Evolutionary conservation across 2,113 vertebrate genomes (phyloP).

Genomic region (Falco punctatus): DNA sequence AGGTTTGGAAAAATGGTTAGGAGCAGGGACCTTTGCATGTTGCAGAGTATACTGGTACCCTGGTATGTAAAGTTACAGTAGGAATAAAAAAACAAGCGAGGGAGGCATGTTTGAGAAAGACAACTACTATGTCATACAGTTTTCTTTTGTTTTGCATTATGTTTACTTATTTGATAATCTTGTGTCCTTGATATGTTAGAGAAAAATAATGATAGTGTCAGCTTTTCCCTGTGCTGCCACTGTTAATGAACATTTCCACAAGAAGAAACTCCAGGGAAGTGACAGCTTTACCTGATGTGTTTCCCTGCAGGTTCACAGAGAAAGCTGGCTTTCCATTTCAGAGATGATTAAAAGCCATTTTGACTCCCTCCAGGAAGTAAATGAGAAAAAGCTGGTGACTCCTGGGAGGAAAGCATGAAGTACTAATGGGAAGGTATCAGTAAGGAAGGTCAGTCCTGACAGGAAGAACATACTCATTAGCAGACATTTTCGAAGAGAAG

Average conservation of each 20-base stretch:
- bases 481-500: background rate
- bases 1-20: background rate
- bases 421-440: background rate
- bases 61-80: background rate
- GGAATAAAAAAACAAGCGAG: accelerated
- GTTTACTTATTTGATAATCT: background rate
- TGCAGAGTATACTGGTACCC: background rate
- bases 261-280: background rate
- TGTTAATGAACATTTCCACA: background rate
- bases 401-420: background rate
- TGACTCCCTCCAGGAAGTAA: slow-evolving; percentile 20
- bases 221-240: background rate
- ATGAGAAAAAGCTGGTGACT: background rate
- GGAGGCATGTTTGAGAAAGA: background rate
- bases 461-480: background rate
- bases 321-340: background rate
- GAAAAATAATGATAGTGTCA: background rate
- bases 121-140: background rate
- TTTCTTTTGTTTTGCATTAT: background rate
- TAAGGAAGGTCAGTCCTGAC: background rate
- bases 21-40: accelerated
- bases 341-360: slow-evolving; percentile 31
- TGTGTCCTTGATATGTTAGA: background rate
- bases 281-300: background rate
- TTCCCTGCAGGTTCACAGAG: background rate